phyloP scores from a whole-genome alignment of 2,888 invertebrate species.

The Andrena flavipes region DNA sequence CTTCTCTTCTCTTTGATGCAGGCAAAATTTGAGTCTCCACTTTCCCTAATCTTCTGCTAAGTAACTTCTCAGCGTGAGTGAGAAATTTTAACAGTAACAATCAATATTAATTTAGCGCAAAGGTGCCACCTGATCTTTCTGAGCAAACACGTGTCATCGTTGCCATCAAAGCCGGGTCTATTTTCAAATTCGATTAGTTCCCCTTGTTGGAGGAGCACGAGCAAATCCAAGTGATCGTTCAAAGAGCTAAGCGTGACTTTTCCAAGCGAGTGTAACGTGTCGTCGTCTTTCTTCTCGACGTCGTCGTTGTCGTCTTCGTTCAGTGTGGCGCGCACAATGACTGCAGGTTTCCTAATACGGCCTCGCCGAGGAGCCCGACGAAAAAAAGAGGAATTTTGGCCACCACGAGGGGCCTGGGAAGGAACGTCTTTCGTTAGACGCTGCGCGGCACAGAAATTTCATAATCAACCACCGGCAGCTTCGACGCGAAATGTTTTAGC shows the following conservation, averaged over 20 bases:
- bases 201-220: not conserved
- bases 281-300: constrained; percentile 52
- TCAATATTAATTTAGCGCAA: too few species aligned
- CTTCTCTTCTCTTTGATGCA: too few species aligned
- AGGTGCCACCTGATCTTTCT: too few species aligned
- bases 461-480: constrained; percentile 44
- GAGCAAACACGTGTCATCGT: not conserved
- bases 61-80: too few species aligned
- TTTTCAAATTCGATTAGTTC: not conserved
- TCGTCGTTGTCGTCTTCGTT: constrained; percentile 68
- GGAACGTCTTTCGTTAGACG: constrained; percentile 65
- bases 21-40: too few species aligned
- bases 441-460: constrained; percentile 60
- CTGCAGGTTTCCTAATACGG: constrained; percentile 83
- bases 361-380: constrained; percentile 63
- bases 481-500: not conserved
- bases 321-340: constrained; percentile 77
- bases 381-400: constrained; percentile 80
- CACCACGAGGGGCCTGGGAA: constrained; percentile 70
- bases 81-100: too few species aligned
- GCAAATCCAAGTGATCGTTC: not conserved
- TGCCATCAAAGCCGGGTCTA: not conserved
- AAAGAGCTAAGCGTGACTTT: constrained; percentile 13
- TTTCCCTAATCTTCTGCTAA: too few species aligned
- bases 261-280: constrained; percentile 15